Evolutionary conservation across 2,888 invertebrate species (phyloP).

Genomic region (Drosophila prostipennis): DNA sequence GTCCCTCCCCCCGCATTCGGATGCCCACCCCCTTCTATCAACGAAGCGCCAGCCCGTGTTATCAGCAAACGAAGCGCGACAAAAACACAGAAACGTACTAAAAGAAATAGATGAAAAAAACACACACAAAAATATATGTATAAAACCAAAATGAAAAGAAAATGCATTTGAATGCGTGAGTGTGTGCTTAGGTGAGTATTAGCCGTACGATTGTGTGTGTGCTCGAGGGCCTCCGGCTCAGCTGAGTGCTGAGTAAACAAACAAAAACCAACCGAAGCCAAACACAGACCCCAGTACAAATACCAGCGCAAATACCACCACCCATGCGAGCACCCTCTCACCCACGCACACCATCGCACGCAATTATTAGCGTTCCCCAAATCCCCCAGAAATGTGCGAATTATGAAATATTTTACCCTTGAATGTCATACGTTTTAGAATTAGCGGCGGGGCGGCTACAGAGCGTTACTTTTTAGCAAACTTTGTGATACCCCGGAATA

Average conservation of each 20-base stretch:
- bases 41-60: conserved; percentile 53
- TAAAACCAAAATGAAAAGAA: conserved; percentile 41
- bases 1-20: background rate
- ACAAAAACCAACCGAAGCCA: conserved; percentile 55
- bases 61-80: conserved; percentile 58
- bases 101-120: conserved; percentile 30
- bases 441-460: conserved; percentile 22
- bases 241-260: conserved; percentile 65
- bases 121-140: conserved; percentile 33
- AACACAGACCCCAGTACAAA: conserved; percentile 39
- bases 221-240: conserved; percentile 51
- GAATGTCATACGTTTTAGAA: conserved; percentile 53
- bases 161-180: conserved; percentile 58
- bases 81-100: conserved; percentile 38
- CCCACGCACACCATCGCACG: conserved; percentile 12
- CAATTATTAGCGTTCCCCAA: conserved; percentile 53
- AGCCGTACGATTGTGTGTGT: conserved; percentile 25
- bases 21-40: conserved; percentile 5
- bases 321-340: background rate
- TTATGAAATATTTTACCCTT: conserved; percentile 71
- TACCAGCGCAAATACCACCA: conserved; percentile 24
- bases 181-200: conserved; percentile 59
- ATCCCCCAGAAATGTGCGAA: conserved; percentile 57
- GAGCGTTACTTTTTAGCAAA: conserved; percentile 57
- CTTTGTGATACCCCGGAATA: conserved; percentile 30